These are phyloP conservation scores for Phaethon lepturus DNA, from an alignment of 2,113 vertebrate genomes.

Conservation along the genomic window DNA sequence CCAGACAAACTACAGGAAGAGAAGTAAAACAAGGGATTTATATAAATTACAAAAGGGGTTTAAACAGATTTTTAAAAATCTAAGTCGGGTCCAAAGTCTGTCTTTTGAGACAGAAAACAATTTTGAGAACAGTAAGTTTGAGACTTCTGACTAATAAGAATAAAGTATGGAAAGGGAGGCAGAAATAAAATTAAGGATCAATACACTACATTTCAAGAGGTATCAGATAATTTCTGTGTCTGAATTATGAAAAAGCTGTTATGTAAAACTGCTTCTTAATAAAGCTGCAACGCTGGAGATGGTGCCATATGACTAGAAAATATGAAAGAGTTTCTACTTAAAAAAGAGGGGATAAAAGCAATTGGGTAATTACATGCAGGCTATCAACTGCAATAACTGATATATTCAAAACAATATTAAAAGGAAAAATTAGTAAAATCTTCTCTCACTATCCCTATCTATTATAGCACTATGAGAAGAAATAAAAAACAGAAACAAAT, in stretches of 20 bases:
- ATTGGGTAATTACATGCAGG: not conserved
- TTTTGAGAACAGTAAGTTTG: not conserved
- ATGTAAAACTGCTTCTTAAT: not conserved
- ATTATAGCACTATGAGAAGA: not conserved
- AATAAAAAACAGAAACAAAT: not conserved
- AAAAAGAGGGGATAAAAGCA: not conserved
- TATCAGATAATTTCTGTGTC: not conserved
- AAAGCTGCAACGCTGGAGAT: not conserved
- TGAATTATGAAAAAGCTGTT: not conserved
- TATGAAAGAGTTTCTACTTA: not conserved
- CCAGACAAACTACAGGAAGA: not conserved
- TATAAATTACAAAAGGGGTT: not conserved
- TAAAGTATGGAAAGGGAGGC: not conserved
- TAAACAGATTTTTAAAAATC: not conserved
- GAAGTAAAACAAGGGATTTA: not conserved
- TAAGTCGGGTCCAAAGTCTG: not conserved
- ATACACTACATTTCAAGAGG: not conserved
- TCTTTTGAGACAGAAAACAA: not conserved
- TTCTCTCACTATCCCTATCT: not conserved
- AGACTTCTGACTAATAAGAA: not conserved
- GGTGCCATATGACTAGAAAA: conserved; percentile 7
- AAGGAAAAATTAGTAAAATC: not conserved
- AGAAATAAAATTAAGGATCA: not conserved
- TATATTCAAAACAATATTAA: not conserved
- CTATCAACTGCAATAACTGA: not conserved